A percentile compares a stretch with the other conserved stretches of the same genome.
Conservation (phyloP, 2,888 invertebrate species). For the Hedya salicella region DNA sequence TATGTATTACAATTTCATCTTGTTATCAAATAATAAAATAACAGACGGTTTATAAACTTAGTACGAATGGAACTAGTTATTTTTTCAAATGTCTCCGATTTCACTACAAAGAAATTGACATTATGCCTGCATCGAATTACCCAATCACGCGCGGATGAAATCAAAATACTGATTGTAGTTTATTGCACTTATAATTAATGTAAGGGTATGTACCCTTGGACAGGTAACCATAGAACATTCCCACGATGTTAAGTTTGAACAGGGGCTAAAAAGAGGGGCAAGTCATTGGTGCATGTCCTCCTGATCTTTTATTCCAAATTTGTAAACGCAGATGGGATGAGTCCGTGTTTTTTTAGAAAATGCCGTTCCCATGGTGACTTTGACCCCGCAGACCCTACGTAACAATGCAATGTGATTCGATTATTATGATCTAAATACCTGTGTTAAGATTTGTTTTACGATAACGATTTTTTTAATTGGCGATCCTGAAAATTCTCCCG, state of each 20-base stretch:
- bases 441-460: slow-evolving; percentile 16
- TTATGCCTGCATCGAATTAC: slow-evolving; percentile 61
- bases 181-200: slow-evolving; percentile 77
- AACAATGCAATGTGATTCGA: slow-evolving; percentile 37
- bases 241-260: slow-evolving; percentile 71
- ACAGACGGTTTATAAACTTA: too few relatives aligned
- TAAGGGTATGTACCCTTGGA: slow-evolving; percentile 61
- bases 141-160: slow-evolving; percentile 70
- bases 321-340: slow-evolving; percentile 50
- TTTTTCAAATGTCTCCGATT: not conserved
- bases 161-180: slow-evolving; percentile 80
- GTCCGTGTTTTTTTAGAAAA: slow-evolving; percentile 42
- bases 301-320: slow-evolving; percentile 57
- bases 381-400: slow-evolving; percentile 44
- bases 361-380: slow-evolving; percentile 44
- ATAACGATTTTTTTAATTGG: slow-evolving; percentile 10
- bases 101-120: slow-evolving; percentile 40
- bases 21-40: too few relatives aligned
- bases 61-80: too few relatives aligned
- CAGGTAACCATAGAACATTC: slow-evolving; percentile 71
- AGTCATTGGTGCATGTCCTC: slow-evolving; percentile 67
- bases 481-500: too few relatives aligned
- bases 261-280: slow-evolving; percentile 68
- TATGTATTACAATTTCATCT: too few relatives aligned
- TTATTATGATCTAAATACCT: slow-evolving; percentile 27